phyloP scores from a whole-genome alignment of 2,113 vertebrate species.

The Diphyllodes magnificus region DNA sequence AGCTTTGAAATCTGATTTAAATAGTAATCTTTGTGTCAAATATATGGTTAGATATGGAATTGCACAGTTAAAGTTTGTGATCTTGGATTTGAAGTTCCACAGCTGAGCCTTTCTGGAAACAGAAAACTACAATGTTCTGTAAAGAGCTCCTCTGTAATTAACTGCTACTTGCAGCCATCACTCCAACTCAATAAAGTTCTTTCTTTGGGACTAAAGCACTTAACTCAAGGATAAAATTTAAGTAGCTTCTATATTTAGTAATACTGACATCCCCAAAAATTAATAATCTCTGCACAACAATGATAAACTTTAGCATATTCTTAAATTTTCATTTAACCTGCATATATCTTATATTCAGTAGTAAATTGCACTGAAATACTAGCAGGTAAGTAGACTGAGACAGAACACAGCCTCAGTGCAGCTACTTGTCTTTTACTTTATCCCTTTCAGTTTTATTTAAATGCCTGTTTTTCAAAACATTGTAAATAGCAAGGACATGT shows the following conservation, averaged over 20 bases:
- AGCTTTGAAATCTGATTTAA: neutral
- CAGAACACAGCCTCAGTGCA: neutral
- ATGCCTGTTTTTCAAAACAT: neutral
- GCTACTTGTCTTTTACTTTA: neutral
- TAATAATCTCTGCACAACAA: neutral
- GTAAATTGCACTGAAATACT: neutral
- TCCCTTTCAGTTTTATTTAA: neutral
- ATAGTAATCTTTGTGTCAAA: neutral
- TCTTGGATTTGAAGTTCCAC: neutral
- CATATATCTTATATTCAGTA: neutral
- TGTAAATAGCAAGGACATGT: neutral
- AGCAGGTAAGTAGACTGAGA: neutral
- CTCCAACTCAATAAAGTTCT: neutral
- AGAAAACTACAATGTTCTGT: neutral
- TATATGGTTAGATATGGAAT: neutral
- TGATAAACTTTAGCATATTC: neutral
- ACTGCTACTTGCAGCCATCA: neutral
- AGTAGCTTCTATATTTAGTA: neutral
- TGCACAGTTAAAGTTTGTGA: neutral
- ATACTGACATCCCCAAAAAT: neutral
- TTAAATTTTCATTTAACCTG: neutral
- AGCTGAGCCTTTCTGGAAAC: neutral
- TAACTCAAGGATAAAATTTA: neutral
- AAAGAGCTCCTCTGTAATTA: neutral
- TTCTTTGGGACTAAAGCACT: neutral